Conservation (phyloP, 2,113 vertebrate species). For the Aldabrachelys gigantea region DNA sequence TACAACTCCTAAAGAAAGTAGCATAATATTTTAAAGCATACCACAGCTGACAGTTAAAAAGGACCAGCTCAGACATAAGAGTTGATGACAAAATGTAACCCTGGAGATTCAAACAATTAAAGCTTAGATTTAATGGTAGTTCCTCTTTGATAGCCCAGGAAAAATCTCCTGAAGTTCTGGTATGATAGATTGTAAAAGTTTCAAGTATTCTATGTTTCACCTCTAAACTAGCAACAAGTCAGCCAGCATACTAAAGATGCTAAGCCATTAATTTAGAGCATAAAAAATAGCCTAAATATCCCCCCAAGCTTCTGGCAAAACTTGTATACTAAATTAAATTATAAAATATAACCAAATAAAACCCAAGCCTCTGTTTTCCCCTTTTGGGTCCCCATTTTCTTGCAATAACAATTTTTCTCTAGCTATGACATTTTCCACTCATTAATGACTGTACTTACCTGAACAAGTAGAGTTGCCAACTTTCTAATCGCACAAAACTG, state of each 20-base stretch:
- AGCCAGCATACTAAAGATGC: background rate
- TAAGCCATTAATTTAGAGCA: accelerated
- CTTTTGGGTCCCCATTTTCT: background rate
- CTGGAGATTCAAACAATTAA: background rate
- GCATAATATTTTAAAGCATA: background rate
- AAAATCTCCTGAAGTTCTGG: background rate
- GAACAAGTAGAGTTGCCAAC: background rate
- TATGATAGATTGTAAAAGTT: background rate
- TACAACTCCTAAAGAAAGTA: background rate
- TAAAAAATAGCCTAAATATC: background rate
- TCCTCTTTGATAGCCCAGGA: background rate
- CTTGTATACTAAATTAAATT: background rate
- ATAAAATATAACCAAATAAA: background rate
- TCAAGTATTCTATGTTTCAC: background rate
- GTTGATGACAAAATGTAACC: background rate
- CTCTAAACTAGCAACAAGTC: background rate
- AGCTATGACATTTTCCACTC: background rate
- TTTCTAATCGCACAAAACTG: no score
- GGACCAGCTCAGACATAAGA: background rate
- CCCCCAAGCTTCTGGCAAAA: background rate
- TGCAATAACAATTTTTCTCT: background rate
- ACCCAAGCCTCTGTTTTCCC: background rate
- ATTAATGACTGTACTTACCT: background rate
- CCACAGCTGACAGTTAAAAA: background rate
- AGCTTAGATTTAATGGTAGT: background rate